Conservation (phyloP, 2,888 invertebrate genomes). For the Caenorhabditis afra region DNA sequence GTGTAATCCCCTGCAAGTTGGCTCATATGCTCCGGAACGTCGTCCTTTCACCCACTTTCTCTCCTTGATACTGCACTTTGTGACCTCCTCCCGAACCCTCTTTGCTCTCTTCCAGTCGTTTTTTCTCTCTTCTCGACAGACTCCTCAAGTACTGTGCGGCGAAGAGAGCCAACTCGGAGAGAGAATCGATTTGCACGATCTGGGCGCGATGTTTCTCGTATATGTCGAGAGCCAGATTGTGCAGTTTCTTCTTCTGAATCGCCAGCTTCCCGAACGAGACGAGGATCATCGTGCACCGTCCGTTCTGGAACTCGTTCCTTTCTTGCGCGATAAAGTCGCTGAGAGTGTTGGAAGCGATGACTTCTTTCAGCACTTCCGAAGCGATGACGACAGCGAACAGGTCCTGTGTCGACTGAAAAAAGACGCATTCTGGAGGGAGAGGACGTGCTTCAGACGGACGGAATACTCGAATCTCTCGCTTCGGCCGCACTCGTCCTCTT, state of each 20-base stretch:
- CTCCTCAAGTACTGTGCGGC: slow-evolving; percentile 55
- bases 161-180: slow-evolving; percentile 46
- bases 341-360: slow-evolving; percentile 3
- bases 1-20: slow-evolving; percentile 34
- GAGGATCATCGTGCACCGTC: slow-evolving; percentile 59
- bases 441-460: slow-evolving; percentile 8
- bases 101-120: slow-evolving; percentile 3
- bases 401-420: slow-evolving; percentile 60
- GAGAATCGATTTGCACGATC: slow-evolving; percentile 42
- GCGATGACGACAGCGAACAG: slow-evolving; percentile 57
- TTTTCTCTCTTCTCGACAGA: slow-evolving; percentile 51
- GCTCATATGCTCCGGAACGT: too few relatives aligned
- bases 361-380: slow-evolving; percentile 27
- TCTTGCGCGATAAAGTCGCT: slow-evolving; percentile 33
- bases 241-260: slow-evolving; percentile 49
- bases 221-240: slow-evolving; percentile 42
- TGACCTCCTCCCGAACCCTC: slow-evolving; percentile 14
- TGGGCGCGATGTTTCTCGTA: slow-evolving; percentile 57
- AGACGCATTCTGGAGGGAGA: neutral
- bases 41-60: slow-evolving; percentile 14
- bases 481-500: slow-evolving; percentile 38
- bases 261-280: slow-evolving; percentile 54
- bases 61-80: slow-evolving; percentile 49
- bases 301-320: slow-evolving; percentile 37
- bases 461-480: slow-evolving; percentile 55